These are phyloP conservation scores for Motacilla alba DNA, from an alignment of 2,113 vertebrate species.

Conservation along the genomic window DNA sequence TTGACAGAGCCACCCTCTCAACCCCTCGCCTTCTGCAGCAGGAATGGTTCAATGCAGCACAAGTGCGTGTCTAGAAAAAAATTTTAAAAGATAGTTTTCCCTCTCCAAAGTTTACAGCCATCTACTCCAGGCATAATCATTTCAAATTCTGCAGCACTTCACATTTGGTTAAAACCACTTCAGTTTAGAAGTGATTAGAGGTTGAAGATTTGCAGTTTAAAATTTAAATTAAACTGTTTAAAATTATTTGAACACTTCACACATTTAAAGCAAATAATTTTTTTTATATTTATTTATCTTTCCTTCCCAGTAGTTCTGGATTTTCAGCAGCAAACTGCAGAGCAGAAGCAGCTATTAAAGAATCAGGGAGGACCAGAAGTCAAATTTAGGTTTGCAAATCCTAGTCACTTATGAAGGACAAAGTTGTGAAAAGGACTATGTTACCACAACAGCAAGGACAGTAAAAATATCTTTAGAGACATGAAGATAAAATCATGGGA, in stretches of 20 bases:
- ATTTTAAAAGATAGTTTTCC: not conserved
- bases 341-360: not conserved
- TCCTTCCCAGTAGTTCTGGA: constrained; percentile 21
- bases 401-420: not conserved
- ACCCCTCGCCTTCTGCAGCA: not conserved
- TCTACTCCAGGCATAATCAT: constrained; percentile 54
- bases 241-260: constrained; percentile 72
- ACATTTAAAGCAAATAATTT: constrained; percentile 75
- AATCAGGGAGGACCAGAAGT: not conserved
- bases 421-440: not conserved
- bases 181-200: constrained; percentile 77
- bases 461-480: not conserved
- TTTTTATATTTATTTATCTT: constrained; percentile 44
- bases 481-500: not conserved
- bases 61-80: not conserved
- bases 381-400: not conserved
- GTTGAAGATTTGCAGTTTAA: constrained; percentile 76
- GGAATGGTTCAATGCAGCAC: not conserved
- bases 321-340: constrained; percentile 15
- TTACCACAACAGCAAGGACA: not conserved
- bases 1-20: not conserved
- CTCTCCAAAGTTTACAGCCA: constrained; percentile 54
- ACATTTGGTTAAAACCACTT: constrained; percentile 78
- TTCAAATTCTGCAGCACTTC: constrained; percentile 69
- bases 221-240: constrained; percentile 79